phyloP scores from a whole-genome alignment of 2,113 vertebrate species.

The Toxotes jaculatrix region DNA sequence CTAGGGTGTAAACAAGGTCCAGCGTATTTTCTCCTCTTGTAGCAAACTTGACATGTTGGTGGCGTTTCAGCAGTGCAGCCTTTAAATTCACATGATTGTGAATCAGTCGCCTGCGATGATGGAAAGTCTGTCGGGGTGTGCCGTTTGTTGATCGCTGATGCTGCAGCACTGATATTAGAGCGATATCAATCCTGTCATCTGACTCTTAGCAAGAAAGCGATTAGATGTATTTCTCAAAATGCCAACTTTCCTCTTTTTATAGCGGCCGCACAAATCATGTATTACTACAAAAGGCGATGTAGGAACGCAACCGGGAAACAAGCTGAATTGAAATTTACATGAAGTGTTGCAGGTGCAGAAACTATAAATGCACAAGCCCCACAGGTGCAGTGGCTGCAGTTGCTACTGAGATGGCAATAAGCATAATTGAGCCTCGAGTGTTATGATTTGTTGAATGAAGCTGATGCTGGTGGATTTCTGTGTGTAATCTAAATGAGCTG shows the following conservation, averaged over 20 bases:
- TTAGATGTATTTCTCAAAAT: not conserved
- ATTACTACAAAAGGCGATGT: not conserved
- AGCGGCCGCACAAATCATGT: not conserved
- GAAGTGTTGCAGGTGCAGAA: not conserved
- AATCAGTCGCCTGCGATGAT: not conserved
- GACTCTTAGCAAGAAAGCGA: not conserved
- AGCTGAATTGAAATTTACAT: not conserved
- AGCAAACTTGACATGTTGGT: not conserved
- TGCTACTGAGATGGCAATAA: not conserved
- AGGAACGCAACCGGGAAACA: not conserved
- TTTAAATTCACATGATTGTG: not conserved
- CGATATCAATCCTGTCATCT: not conserved
- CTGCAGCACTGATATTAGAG: not conserved
- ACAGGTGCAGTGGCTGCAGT: conserved; percentile 4
- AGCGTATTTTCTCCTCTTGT: not conserved
- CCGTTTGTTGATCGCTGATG: not conserved
- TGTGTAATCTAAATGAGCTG: not conserved
- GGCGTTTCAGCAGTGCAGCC: not conserved
- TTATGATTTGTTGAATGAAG: not conserved
- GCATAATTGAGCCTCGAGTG: not conserved
- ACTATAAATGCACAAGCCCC: not conserved
- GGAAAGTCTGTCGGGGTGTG: not conserved
- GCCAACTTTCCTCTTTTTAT: not conserved
- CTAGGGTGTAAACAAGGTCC: not conserved
- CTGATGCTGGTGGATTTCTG: not conserved